Evolutionary conservation across 2,113 vertebrate species (phyloP).

Genomic region (Phalacrocorax carbo): DNA sequence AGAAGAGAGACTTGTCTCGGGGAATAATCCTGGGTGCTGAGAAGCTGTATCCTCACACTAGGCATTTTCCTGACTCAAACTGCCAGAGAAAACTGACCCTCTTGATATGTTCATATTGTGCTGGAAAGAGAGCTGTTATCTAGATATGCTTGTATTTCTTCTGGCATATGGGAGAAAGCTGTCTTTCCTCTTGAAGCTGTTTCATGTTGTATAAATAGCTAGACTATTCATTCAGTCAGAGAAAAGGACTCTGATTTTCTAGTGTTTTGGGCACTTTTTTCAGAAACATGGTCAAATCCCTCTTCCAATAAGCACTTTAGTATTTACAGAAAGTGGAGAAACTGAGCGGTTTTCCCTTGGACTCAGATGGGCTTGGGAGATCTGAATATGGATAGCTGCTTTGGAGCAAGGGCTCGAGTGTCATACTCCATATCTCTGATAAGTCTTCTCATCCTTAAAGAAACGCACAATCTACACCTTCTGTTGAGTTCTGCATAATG

Average conservation of each 20-base stretch:
- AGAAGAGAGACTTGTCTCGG: not conserved
- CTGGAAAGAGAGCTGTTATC: not conserved
- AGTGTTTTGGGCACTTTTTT: not conserved
- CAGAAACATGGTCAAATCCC: not conserved
- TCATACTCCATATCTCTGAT: rapidly evolving
- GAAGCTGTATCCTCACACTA: not conserved
- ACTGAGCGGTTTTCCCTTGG: not conserved
- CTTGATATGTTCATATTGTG: not conserved
- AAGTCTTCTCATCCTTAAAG: not conserved
- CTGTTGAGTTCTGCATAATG: not conserved
- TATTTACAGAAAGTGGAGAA: not conserved
- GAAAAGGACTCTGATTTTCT: not conserved
- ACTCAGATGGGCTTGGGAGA: not conserved
- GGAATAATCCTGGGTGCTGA: not conserved
- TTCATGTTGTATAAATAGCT: not conserved
- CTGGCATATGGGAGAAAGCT: not conserved
- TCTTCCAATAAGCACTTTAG: not conserved
- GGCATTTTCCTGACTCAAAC: not conserved
- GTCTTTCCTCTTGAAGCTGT: not conserved
- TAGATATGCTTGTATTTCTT: not conserved
- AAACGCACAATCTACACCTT: not conserved
- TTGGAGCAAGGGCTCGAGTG: not conserved
- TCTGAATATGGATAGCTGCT: not conserved
- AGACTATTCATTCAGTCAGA: not conserved
- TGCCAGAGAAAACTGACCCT: not conserved